These are phyloP conservation scores for Apodemus sylvaticus DNA, from an alignment of 2,113 vertebrate species.

Conservation along the genomic window DNA sequence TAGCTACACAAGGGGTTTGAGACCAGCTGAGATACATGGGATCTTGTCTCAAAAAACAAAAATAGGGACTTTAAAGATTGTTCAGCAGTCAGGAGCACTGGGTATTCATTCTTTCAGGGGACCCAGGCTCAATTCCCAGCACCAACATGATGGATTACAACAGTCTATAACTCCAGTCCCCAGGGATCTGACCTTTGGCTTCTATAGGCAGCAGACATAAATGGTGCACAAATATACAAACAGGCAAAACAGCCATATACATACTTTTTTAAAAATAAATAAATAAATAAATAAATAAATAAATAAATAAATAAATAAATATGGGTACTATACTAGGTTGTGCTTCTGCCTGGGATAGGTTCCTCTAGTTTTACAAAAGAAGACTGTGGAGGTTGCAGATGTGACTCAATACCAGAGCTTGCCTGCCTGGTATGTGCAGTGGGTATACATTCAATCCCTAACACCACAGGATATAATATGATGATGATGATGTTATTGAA, in stretches of 20 bases:
- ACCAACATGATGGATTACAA: neutral
- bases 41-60: neutral
- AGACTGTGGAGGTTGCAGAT: neutral
- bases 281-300: neutral
- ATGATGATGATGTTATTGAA: neutral
- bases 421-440: neutral
- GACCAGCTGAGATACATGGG: neutral
- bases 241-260: neutral
- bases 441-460: neutral
- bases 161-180: neutral
- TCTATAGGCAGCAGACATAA: neutral
- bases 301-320: neutral
- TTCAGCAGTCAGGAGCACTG: neutral
- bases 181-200: neutral
- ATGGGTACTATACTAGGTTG: neutral
- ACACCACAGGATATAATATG: neutral
- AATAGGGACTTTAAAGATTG: neutral
- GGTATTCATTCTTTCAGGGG: neutral
- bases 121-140: neutral
- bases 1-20: neutral
- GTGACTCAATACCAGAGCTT: neutral
- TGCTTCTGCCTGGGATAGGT: neutral
- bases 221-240: neutral
- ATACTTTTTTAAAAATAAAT: neutral
- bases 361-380: slow-evolving; percentile 35